Evolutionary conservation across 2,113 vertebrate genomes (phyloP).

Genomic region (Labeo rohita): DNA sequence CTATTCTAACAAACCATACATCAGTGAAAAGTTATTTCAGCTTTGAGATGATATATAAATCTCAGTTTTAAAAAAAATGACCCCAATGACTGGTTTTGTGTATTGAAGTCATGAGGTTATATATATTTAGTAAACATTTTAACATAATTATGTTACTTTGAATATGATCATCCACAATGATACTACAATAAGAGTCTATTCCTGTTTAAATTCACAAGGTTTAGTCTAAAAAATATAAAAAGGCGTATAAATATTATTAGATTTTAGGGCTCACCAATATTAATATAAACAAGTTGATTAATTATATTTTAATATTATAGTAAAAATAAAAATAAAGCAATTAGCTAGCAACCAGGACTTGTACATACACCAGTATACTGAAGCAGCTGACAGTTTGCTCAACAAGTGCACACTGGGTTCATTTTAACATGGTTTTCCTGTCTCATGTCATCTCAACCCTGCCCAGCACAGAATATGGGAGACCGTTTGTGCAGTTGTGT

Average conservation of each 20-base stretch:
- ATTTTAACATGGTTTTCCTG: not conserved
- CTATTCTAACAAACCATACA: too few species aligned
- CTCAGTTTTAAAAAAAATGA: too few species aligned
- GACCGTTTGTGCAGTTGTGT: not conserved
- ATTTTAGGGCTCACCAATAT: not conserved
- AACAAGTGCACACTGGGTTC: conserved; percentile 1
- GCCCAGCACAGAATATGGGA: conserved; percentile 12
- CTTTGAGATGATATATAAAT: too few species aligned
- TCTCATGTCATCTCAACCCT: not conserved
- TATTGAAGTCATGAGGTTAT: not conserved
- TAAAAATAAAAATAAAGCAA: not conserved
- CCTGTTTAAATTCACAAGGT: not conserved
- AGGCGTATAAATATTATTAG: not conserved
- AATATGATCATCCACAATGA: not conserved
- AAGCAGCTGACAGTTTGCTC: not conserved
- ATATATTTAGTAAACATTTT: not conserved
- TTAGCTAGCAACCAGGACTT: not conserved
- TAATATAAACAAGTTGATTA: not conserved
- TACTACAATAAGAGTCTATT: not conserved
- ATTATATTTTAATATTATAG: not conserved
- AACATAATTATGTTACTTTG: not conserved
- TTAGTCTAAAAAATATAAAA: not conserved
- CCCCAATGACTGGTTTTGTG: not conserved
- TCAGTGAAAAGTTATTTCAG: too few species aligned
- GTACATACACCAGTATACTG: too few species aligned